A percentile compares a stretch with the other conserved stretches of the same genome.
Evolutionary conservation across 2,797 vertebrate species (phyloP).

Genomic region (Muraenolepis orangiensis): DNA sequence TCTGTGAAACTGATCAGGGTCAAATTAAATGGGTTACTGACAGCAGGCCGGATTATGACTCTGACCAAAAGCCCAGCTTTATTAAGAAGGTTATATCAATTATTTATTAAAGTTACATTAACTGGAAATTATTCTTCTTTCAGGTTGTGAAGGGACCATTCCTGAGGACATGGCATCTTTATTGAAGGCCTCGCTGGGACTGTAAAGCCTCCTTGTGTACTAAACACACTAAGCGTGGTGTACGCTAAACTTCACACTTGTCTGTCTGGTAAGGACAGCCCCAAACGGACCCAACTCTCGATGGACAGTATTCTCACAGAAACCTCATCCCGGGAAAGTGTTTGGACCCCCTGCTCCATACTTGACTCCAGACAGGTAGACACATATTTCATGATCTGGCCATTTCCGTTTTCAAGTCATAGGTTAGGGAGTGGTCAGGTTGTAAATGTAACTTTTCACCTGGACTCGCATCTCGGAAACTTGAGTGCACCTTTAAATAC

Average conservation of each 20-base stretch:
- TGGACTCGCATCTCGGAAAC: neutral
- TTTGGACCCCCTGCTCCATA: neutral
- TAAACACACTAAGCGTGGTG: neutral
- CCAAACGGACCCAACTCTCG: neutral
- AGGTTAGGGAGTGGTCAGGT: neutral
- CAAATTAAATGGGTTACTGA: neutral
- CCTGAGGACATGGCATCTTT: conserved; percentile 91
- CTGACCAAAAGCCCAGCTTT: neutral
- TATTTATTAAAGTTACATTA: neutral
- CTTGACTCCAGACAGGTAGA: neutral
- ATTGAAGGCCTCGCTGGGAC: conserved; percentile 88
- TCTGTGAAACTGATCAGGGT: neutral
- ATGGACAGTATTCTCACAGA: neutral
- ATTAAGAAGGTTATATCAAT: too few species aligned
- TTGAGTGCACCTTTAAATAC: neutral
- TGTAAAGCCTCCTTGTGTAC: conserved; percentile 64
- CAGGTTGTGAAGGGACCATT: conserved; percentile 84
- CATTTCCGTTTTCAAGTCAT: neutral
- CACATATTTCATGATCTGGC: neutral
- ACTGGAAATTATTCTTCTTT: conserved; percentile 17
- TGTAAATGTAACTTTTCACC: neutral
- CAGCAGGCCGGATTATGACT: neutral
- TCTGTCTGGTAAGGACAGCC: neutral
- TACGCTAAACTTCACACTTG: conserved; percentile 20
- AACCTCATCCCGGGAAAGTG: neutral